These are phyloP conservation scores for Aphidius ervi DNA, from an alignment of 1,140 invertebrate genomes.

Conservation along the genomic window DNA sequence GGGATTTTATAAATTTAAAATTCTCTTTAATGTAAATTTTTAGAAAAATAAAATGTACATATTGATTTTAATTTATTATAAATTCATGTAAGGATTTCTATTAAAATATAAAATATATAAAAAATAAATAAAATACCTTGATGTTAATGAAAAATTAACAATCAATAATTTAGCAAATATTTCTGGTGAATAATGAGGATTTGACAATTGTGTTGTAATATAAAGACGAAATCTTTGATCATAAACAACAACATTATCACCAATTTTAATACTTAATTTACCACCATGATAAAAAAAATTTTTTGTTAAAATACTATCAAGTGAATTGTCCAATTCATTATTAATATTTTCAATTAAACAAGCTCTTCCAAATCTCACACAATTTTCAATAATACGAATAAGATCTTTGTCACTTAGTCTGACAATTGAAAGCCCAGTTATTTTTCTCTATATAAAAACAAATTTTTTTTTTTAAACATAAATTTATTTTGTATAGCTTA, in stretches of 20 bases:
- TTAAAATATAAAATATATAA: constrained; percentile 4
- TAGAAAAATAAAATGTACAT: too few species aligned
- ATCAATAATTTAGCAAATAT: constrained; percentile 64
- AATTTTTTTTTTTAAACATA: too few species aligned
- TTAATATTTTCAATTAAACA: constrained; percentile 63
- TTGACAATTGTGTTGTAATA: constrained; percentile 67
- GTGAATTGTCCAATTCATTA: constrained; percentile 61
- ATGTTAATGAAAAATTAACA: constrained; percentile 68
- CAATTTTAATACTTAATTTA: constrained; percentile 54
- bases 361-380: constrained; percentile 66
- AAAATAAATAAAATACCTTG: constrained; percentile 44
- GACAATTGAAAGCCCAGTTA: constrained; percentile 54
- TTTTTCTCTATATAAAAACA: constrained; percentile 43
- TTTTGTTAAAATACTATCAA: constrained; percentile 62
- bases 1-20: too few species aligned
- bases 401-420: constrained; percentile 67
- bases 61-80: too few species aligned
- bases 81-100: too few species aligned
- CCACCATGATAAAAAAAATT: constrained; percentile 53
- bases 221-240: constrained; percentile 62
- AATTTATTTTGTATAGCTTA: too few species aligned
- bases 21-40: too few species aligned
- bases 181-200: constrained; percentile 71
- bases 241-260: constrained; percentile 64
- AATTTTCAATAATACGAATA: constrained; percentile 67